Evolutionary conservation across 2,113 vertebrate species (phyloP).

Genomic region (Conger conger): DNA sequence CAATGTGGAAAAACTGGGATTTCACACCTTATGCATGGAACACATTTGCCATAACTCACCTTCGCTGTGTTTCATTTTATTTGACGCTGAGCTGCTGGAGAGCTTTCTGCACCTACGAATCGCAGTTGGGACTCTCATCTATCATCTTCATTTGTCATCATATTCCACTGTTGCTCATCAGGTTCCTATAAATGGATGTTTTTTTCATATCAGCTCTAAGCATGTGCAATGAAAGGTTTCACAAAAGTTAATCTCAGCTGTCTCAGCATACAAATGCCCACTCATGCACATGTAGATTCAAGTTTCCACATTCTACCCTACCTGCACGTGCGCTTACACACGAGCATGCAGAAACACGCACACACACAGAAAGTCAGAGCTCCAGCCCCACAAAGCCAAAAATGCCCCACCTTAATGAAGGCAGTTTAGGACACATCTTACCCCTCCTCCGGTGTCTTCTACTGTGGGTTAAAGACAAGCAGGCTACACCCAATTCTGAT

Average conservation of each 20-base stretch:
- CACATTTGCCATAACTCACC: neutral
- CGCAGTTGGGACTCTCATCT: neutral
- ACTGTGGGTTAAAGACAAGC: neutral
- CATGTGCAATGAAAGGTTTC: neutral
- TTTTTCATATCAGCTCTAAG: neutral
- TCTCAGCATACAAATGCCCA: no score
- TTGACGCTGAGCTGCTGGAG: neutral
- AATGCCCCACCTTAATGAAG: neutral
- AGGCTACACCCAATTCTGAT: neutral
- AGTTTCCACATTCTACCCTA: neutral
- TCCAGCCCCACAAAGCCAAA: neutral
- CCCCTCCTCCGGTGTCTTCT: neutral
- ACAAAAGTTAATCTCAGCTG: neutral
- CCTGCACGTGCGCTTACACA: neutral
- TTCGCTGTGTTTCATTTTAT: neutral
- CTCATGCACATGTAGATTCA: no score
- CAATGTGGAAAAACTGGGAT: constrained; percentile 18
- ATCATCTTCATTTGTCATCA: neutral
- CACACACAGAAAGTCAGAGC: neutral
- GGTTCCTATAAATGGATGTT: neutral
- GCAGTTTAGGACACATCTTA: neutral
- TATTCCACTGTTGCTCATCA: neutral
- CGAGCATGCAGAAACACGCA: neutral
- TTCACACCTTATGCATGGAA: constrained; percentile 6
- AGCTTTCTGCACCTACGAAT: neutral